phyloP scores from a whole-genome alignment of 2,888 invertebrate species.

The Lymantria dispar region DNA sequence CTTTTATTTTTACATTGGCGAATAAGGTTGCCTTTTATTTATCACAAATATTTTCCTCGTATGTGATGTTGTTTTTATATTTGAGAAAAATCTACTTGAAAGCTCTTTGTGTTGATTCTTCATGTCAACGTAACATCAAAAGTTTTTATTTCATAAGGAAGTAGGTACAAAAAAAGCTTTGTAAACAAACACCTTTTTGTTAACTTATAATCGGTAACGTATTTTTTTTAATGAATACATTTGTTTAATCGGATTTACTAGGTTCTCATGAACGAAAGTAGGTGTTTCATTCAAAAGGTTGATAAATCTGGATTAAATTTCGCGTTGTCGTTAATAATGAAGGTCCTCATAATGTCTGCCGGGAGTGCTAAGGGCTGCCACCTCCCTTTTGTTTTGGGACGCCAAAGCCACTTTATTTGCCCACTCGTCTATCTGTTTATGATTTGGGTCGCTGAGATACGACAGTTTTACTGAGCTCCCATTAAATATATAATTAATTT shows the following conservation, averaged over 20 bases:
- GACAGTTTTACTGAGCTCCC: constrained; percentile 27
- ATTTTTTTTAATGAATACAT: background rate
- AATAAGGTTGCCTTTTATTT: background rate
- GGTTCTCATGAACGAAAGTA: constrained; percentile 30
- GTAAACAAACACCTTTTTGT: too few relatives aligned
- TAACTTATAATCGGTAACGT: background rate
- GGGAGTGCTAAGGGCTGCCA: constrained; percentile 33
- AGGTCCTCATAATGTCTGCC: constrained; percentile 44
- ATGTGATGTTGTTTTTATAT: constrained; percentile 3
- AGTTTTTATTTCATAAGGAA: background rate
- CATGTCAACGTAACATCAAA: constrained; percentile 8
- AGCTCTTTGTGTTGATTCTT: constrained; percentile 6
- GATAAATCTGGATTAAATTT: constrained; percentile 30
- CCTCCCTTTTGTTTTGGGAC: constrained; percentile 37
- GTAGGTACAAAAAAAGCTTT: too few relatives aligned
- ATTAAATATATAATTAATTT: constrained; percentile 29
- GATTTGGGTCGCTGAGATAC: constrained; percentile 37
- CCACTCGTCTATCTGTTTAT: constrained; percentile 39
- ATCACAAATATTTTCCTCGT: constrained; percentile 1
- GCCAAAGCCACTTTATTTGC: constrained; percentile 35
- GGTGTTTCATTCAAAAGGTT: constrained; percentile 31
- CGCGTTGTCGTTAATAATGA: constrained; percentile 41
- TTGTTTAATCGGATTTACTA: constrained; percentile 14
- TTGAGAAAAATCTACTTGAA: constrained; percentile 6
- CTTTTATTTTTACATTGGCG: background rate